Conservation (phyloP, 2,888 invertebrate genomes). For the Lagria hirta region DNA sequence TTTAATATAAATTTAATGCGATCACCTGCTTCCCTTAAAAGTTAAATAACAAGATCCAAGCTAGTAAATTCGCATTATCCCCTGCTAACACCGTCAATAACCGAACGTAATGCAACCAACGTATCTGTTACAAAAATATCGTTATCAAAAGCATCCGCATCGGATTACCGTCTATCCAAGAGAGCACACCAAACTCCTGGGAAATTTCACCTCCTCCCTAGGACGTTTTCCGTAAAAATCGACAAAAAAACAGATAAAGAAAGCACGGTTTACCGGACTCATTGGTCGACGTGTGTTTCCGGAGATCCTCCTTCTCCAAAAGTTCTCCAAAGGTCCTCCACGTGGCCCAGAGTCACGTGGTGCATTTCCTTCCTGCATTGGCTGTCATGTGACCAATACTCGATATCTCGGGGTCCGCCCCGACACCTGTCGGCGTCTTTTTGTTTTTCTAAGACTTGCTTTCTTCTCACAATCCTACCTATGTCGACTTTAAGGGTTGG, state of each 20-base stretch:
- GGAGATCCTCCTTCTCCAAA: conserved; percentile 36
- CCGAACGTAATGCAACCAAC: conserved; percentile 5
- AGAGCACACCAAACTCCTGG: conserved; percentile 19
- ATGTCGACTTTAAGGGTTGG: no score
- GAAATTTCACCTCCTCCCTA: conserved; percentile 5
- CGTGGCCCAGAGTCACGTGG: conserved; percentile 30
- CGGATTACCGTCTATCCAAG: conserved; percentile 17
- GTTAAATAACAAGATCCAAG: not conserved
- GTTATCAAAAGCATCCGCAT: conserved; percentile 20
- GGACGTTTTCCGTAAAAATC: conserved; percentile 14
- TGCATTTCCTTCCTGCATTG: conserved; percentile 40
- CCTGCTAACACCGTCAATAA: conserved; percentile 10
- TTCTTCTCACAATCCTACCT: conserved; percentile 26
- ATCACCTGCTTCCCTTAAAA: no score
- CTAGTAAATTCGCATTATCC: conserved; percentile 10
- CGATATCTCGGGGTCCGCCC: conserved; percentile 31
- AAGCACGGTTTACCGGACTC: conserved; percentile 28
- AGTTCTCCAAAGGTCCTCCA: conserved; percentile 34
- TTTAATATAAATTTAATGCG: no score
- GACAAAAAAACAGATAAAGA: conserved; percentile 5
- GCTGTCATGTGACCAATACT: conserved; percentile 48
- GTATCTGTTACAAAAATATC: conserved; percentile 7
- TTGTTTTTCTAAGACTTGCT: conserved; percentile 35
- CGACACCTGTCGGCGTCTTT: conserved; percentile 43
- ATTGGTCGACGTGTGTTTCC: conserved; percentile 39